Evolutionary conservation across 2,888 invertebrate genomes (phyloP).

Genomic region (Magallana nippona): DNA sequence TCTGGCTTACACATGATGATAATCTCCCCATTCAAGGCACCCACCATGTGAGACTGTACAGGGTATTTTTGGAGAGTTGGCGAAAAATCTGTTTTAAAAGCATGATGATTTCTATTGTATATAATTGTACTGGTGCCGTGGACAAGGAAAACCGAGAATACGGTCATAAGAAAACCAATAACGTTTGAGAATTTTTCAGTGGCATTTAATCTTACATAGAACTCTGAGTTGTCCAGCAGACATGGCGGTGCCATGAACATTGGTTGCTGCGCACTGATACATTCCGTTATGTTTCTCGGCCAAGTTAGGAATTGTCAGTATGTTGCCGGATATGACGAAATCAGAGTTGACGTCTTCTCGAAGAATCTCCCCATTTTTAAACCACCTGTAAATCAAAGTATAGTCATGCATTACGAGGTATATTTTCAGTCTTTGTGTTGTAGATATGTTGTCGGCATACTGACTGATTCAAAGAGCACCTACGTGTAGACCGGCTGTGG

Average conservation of each 20-base stretch:
- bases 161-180: no score
- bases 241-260: conserved; percentile 87
- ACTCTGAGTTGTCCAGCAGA: conserved; percentile 94
- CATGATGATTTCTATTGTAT: background rate
- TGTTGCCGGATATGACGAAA: conserved; percentile 51
- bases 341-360: conserved; percentile 42
- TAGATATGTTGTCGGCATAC: background rate
- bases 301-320: conserved; percentile 60
- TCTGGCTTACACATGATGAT: conserved; percentile 94
- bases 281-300: conserved; percentile 89
- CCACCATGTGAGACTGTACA: conserved; percentile 90
- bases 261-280: conserved; percentile 95
- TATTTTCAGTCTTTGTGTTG: background rate
- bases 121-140: background rate
- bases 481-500: conserved; percentile 54
- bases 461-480: background rate
- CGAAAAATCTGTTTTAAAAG: conserved; percentile 80
- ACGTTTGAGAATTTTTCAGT: no score
- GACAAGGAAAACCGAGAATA: no score
- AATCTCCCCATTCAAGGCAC: conserved; percentile 94
- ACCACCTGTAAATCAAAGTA: conserved; percentile 57
- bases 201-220: conserved; percentile 83
- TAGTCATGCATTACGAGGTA: background rate
- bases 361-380: conserved; percentile 56
- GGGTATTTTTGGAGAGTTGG: conserved; percentile 95